These are phyloP conservation scores for Conomelus anceps DNA, from an alignment of 2,888 invertebrate species.

Conservation along the genomic window DNA sequence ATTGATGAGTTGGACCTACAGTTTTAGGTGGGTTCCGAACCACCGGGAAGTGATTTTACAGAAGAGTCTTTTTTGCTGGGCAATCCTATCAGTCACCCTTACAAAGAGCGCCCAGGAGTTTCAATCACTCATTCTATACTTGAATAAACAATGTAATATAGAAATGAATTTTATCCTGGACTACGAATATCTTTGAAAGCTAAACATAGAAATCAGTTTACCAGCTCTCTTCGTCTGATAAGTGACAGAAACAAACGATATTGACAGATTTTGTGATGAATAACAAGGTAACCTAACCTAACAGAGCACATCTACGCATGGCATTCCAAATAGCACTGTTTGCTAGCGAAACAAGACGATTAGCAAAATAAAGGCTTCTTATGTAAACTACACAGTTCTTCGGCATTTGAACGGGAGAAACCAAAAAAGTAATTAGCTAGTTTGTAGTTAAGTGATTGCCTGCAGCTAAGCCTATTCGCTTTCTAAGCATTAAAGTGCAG, in stretches of 20 bases:
- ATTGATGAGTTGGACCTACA: too few species aligned
- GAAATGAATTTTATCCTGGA: not conserved
- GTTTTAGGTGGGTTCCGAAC: too few species aligned
- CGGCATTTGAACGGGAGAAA: not conserved
- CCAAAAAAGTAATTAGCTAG: not conserved
- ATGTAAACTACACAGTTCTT: not conserved
- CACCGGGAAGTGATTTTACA: too few species aligned
- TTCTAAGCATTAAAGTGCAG: not conserved
- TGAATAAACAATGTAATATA: too few species aligned
- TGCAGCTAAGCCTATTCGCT: not conserved
- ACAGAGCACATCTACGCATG: not conserved
- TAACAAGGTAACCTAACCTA: too few species aligned
- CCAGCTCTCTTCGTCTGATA: not conserved
- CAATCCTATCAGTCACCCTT: too few species aligned
- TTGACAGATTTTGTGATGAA: not conserved
- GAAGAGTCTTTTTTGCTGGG: too few species aligned
- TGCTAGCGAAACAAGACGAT: not conserved
- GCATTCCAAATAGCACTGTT: not conserved
- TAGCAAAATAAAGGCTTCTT: not conserved
- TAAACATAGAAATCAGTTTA: not conserved
- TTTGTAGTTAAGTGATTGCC: not conserved
- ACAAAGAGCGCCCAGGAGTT: too few species aligned
- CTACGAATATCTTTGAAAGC: not conserved
- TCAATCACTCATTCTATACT: too few species aligned
- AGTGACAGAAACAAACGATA: not conserved